Conservation (phyloP, 1,140 invertebrate species). For the Lineus longissimus region DNA sequence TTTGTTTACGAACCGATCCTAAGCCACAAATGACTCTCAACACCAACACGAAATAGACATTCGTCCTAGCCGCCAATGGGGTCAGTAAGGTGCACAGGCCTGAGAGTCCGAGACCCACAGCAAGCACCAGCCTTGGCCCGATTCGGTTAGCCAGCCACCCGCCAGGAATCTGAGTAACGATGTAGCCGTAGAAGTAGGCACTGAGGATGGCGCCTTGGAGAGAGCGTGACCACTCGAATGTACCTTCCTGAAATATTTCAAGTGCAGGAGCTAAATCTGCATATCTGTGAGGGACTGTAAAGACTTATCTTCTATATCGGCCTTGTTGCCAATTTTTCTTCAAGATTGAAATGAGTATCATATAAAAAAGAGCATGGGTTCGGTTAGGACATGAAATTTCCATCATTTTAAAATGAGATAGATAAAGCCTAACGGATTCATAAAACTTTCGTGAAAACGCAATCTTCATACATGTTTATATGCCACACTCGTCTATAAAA, state of each 20-base stretch:
- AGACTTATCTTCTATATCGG: too few species aligned
- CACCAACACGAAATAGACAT: conserved; percentile 36
- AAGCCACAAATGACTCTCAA: conserved; percentile 43
- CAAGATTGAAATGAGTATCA: too few species aligned
- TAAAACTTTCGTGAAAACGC: too few species aligned
- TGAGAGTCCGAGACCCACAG: conserved; percentile 31
- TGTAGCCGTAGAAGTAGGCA: conserved; percentile 54
- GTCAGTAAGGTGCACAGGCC: conserved; percentile 39
- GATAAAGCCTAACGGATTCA: too few species aligned
- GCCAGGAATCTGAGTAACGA: conserved; percentile 50
- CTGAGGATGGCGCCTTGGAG: conserved; percentile 48
- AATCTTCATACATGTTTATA: too few species aligned
- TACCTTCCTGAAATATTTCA: conserved; percentile 43
- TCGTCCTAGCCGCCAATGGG: conserved; percentile 41
- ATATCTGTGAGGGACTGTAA: too few species aligned
- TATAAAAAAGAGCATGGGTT: too few species aligned
- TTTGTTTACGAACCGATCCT: conserved; percentile 36
- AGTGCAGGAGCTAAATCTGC: too few species aligned
- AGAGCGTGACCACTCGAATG: conserved; percentile 45
- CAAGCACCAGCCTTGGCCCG: conserved; percentile 49
- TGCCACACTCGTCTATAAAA: too few species aligned
- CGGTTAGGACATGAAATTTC: too few species aligned
- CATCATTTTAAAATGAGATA: too few species aligned
- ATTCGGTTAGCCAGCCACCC: conserved; percentile 50
- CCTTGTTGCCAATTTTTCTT: too few species aligned